Evolutionary conservation across 2,797 vertebrate genomes (phyloP), one percentile per base, ranked within the genome.

Genomic region (Aldrovandia affinis): DNA sequence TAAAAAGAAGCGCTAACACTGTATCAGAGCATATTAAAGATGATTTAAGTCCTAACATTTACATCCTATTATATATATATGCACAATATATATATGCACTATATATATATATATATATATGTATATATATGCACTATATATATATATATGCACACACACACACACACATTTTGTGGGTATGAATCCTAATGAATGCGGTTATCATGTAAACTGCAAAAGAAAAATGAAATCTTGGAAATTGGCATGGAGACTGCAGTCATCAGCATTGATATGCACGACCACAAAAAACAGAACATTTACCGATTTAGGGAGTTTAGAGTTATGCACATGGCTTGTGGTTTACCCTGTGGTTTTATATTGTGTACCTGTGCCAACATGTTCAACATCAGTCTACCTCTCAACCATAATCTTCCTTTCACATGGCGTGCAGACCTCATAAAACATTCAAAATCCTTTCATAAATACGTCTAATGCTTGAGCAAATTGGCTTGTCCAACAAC

Each of bases 361-460:
- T n/a, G 42, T n/a, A 47, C 42, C 14, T 77, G 39, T 6, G 15
- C 73, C 33, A n/a, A 47, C 39, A 36, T 70, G 73, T 77, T 44
- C 39, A 39, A 20, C 22, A 77, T 77, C n/a, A 0, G 73, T 77
- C 18, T 77, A 47, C 2, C 39, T 77, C 25, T 77, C 25, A 77
- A 77, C 42, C 25, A 42, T n/a, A 77, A 77, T 44, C 39, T 77
- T 47, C 39, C 22, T 44, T 77, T 77, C 73, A 25, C 15, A 77
- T 47, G 42, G 73, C 73, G 47, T n/a, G 14, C 39, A 77, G 25
- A 77, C 73, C 73, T 77, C 20, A 77, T 77, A 15, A 77, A 77
- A 77, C 73, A 77, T 77, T 42, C 25, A 14, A n/a, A 77, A 47
- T 77, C 73, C 42, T 47, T 77, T 25, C 7, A 44, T 77, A 77